Conservation (phyloP, 2,113 vertebrate genomes). For the Rhynchomys soricoides region DNA sequence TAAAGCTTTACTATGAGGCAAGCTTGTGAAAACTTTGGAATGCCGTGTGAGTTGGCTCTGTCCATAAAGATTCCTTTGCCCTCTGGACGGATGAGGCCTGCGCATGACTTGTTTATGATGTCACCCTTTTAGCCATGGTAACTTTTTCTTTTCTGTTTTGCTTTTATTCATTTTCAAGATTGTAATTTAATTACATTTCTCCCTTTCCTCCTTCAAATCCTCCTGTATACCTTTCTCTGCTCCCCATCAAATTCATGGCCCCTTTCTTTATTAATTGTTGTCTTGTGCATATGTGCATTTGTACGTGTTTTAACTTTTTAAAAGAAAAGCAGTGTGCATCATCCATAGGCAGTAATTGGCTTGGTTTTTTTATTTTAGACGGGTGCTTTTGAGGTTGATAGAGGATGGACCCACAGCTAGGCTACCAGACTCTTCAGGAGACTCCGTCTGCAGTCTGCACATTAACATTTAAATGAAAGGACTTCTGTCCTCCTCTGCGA, state of each 20-base stretch:
- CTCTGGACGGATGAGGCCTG: slow-evolving; percentile 28
- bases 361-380: not conserved
- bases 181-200: not conserved
- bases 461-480: slow-evolving; percentile 13
- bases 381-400: not conserved
- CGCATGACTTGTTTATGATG: not conserved
- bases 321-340: not conserved
- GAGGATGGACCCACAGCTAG: slow-evolving; percentile 7
- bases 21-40: slow-evolving; percentile 27
- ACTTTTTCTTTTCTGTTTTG: slow-evolving; percentile 3
- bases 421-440: not conserved
- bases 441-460: not conserved
- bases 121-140: not conserved
- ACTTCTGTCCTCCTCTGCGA: not conserved
- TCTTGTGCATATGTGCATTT: not conserved
- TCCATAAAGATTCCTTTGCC: not conserved
- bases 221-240: not conserved
- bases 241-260: no score
- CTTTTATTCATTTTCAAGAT: not conserved
- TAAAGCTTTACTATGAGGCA: slow-evolving; percentile 13
- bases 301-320: not conserved
- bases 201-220: not conserved
- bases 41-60: not conserved
- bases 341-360: not conserved
- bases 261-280: not conserved